Conservation (phyloP, 2,113 vertebrate genomes). For the Entomyzon cyanotis region DNA sequence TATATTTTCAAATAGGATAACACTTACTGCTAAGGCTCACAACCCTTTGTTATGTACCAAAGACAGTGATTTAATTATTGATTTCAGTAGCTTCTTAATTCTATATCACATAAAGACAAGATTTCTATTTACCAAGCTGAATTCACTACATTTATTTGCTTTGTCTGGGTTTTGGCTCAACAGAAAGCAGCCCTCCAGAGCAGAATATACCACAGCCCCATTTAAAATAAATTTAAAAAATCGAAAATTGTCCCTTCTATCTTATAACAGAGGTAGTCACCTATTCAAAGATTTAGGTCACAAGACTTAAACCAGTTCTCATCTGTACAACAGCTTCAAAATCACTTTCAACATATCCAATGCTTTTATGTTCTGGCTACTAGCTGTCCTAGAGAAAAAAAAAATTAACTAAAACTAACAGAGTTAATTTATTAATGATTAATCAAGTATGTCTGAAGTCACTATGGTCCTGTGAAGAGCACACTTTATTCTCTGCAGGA, state of each 20-base stretch:
- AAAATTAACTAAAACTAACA: not conserved
- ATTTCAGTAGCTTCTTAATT: not conserved
- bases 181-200: not conserved
- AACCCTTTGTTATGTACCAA: not conserved
- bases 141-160: not conserved
- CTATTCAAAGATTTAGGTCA: not conserved
- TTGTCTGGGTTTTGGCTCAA: not conserved
- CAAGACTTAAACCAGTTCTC: not conserved
- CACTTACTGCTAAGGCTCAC: not conserved
- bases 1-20: not conserved
- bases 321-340: not conserved
- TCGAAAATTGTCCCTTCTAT: not conserved
- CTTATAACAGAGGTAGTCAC: not conserved
- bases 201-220: not conserved
- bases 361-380: not conserved
- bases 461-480: not conserved
- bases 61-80: not conserved
- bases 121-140: not conserved
- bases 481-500: accelerated
- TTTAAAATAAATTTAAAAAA: not conserved
- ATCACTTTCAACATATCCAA: not conserved
- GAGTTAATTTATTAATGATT: not conserved
- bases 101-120: not conserved
- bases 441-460: not conserved
- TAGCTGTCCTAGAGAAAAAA: not conserved